A percentile compares a stretch with the other conserved stretches of the same genome.
These are phyloP conservation scores for Onthophagus taurus DNA, from an alignment of 1,140 invertebrate species.

Conservation along the genomic window DNA sequence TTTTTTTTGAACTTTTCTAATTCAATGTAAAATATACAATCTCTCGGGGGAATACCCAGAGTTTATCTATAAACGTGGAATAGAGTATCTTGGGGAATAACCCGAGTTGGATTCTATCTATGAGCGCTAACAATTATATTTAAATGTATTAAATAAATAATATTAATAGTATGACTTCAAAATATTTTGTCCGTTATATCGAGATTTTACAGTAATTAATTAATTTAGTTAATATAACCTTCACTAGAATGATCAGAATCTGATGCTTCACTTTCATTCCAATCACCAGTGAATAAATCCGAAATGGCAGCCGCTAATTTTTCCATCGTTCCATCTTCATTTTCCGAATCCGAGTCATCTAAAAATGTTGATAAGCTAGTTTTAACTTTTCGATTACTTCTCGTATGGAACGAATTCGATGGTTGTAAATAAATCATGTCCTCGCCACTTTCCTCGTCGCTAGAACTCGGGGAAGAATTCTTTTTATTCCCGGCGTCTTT, in stretches of 20 bases:
- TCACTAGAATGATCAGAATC: conserved; percentile 61
- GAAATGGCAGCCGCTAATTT: conserved; percentile 61
- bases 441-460: conserved; percentile 34
- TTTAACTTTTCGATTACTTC: conserved; percentile 29
- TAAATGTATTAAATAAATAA: too few species aligned
- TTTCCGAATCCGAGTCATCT: conserved; percentile 71
- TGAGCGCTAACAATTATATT: too few species aligned
- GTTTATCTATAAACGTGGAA: too few species aligned
- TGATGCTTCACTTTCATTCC: conserved; percentile 62
- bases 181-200: too few species aligned
- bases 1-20: too few species aligned
- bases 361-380: conserved; percentile 47
- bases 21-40: too few species aligned
- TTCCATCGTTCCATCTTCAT: conserved; percentile 59
- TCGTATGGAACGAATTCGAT: conserved; percentile 25
- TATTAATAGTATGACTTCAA: too few species aligned
- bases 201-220: too few species aligned
- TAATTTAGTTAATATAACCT: too few species aligned
- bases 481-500: conserved; percentile 21
- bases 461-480: conserved; percentile 25
- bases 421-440: conserved; percentile 36
- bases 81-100: too few species aligned
- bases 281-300: conserved; percentile 67
- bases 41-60: too few species aligned
- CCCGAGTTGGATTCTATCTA: too few species aligned